Evolutionary conservation across 2,797 vertebrate species (phyloP).

Genomic region (Periparus ater): DNA sequence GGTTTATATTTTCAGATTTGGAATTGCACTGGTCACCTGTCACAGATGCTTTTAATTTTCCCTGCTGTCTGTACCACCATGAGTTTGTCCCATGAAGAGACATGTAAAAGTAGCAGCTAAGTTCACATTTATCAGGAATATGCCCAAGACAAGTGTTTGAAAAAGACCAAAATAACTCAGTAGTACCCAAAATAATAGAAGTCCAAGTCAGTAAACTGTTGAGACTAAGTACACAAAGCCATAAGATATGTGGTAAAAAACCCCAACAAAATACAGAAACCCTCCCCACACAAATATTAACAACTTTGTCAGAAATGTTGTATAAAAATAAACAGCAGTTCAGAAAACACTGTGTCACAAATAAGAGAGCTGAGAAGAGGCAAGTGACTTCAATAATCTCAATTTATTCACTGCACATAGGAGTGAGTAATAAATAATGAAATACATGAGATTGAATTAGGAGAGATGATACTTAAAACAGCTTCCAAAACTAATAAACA

Average conservation of each 20-base stretch:
- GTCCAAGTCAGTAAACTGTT: neutral
- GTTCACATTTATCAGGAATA: neutral
- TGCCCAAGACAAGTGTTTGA: neutral
- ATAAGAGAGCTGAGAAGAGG: neutral
- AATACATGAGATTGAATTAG: conserved; percentile 21
- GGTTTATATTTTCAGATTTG: neutral
- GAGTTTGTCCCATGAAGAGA: neutral
- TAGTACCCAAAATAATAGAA: neutral
- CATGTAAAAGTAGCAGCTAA: neutral
- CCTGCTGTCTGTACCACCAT: neutral
- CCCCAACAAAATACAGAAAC: neutral
- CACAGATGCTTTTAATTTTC: neutral
- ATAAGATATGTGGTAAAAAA: neutral
- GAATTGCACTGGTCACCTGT: neutral
- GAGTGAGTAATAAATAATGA: conserved; percentile 46
- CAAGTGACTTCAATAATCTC: neutral
- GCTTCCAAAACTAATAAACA: conserved; percentile 29
- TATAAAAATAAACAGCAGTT: neutral
- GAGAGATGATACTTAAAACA: conserved; percentile 1
- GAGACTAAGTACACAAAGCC: neutral
- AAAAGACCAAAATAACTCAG: neutral
- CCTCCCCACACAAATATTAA: neutral
- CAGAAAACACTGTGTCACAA: neutral
- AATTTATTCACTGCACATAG: neutral
- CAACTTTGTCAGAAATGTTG: neutral